Percentiles rank a stretch among this genome's conserved stretches.
Evolutionary conservation across 37 sponge, comb jelly and placozoan species (phyloP).

Genomic region (Ianthella basta): DNA sequence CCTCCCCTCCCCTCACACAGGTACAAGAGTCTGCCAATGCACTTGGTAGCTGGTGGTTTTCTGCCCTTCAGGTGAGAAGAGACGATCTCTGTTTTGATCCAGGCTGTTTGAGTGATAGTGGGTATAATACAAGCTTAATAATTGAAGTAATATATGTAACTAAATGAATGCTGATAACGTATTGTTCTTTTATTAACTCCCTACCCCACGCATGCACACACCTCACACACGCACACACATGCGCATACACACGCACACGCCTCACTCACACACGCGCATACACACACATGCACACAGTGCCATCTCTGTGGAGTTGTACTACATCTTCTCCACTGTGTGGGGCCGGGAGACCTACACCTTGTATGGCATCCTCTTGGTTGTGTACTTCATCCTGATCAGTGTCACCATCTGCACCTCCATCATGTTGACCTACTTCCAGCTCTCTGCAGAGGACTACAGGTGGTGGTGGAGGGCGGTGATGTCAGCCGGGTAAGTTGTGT

Average conservation of each 20-base stretch:
- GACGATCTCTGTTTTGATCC: too few relatives aligned
- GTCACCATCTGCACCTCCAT: constrained; percentile 91
- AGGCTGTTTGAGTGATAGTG: too few relatives aligned
- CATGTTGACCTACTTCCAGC: constrained; percentile 91
- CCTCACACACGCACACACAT: constrained; percentile 20
- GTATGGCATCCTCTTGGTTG: constrained; percentile 86
- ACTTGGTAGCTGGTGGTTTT: constrained; percentile 89
- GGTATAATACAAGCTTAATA: too few relatives aligned
- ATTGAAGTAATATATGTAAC: too few relatives aligned
- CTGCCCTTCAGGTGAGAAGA: constrained; percentile 81
- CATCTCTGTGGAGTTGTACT: constrained; percentile 91
- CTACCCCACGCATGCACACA: too few relatives aligned
- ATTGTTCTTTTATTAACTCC: too few relatives aligned
- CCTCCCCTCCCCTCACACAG: not conserved
- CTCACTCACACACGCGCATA: not conserved
- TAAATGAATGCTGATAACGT: too few relatives aligned
- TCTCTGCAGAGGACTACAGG: constrained; percentile 91
- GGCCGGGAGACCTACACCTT: constrained; percentile 89
- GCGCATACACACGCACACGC: constrained; percentile 19
- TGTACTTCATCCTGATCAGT: constrained; percentile 84
- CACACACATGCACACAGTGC: constrained; percentile 54
- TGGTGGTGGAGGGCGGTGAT: constrained; percentile 96
- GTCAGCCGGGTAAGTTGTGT: constrained; percentile 73
- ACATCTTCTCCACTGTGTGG: constrained; percentile 93
- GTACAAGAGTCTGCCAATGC: constrained; percentile 61